Evolutionary conservation across 35 echinoderm and acorn worm species (phyloP).

Genomic region (Apostichopus japonicus): DNA sequence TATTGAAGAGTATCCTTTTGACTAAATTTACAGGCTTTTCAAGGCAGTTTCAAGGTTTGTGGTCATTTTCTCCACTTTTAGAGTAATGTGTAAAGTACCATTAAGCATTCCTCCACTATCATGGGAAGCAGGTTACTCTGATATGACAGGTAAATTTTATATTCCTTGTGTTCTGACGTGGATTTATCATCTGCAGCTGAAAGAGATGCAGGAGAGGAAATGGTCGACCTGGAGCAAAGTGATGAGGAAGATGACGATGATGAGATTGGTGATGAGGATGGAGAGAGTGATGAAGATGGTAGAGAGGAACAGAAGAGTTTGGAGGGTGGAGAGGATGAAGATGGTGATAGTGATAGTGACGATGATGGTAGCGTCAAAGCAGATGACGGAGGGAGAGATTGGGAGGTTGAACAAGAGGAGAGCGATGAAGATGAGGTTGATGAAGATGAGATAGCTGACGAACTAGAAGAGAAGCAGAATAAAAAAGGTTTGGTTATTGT

Average conservation of each 20-base stretch:
- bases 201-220: background rate
- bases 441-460: slow-evolving; percentile 38
- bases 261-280: slow-evolving; percentile 2
- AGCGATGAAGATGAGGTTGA: slow-evolving; percentile 43
- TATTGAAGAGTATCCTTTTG: no score
- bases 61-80: no score
- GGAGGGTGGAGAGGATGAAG: background rate
- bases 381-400: slow-evolving; percentile 53
- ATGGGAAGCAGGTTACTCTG: background rate
- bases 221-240: background rate
- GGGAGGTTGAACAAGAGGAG: slow-evolving; percentile 2
- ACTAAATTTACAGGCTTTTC: no score
- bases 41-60: no score
- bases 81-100: no score
- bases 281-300: background rate
- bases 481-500: background rate
- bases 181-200: background rate
- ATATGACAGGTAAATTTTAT: background rate
- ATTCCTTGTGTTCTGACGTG: background rate
- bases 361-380: slow-evolving; percentile 11
- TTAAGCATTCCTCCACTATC: no score
- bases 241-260: background rate
- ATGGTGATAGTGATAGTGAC: background rate
- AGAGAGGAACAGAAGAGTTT: background rate
- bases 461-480: slow-evolving; percentile 20